Conservation (phyloP, 1,140 invertebrate species). For the Neodiprion pinetum region DNA sequence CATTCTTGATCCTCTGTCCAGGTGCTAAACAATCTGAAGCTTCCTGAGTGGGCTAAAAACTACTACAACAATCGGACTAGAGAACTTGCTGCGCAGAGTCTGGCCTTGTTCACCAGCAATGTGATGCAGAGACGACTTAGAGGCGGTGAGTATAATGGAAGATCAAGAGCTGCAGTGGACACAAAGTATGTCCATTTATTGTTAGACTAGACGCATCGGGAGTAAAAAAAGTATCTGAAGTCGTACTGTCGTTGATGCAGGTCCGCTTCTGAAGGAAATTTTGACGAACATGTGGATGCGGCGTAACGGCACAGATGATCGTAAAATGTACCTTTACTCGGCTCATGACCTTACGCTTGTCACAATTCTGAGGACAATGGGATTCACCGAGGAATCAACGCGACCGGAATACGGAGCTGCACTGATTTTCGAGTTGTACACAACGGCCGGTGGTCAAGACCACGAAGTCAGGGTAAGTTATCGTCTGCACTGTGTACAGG, state of each 20-base stretch:
- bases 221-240: conserved; percentile 2
- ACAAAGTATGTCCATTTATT: not conserved
- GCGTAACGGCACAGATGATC: conserved; percentile 44
- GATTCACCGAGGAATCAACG: conserved; percentile 66
- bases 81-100: conserved; percentile 70
- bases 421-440: conserved; percentile 71
- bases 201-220: conserved; percentile 17
- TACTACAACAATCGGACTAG: conserved; percentile 75
- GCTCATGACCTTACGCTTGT: conserved; percentile 80
- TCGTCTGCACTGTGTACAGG: not conserved
- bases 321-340: conserved; percentile 70
- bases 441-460: conserved; percentile 49
- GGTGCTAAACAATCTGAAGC: conserved; percentile 66
- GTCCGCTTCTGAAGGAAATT: conserved; percentile 52
- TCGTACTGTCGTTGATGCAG: conserved; percentile 25
- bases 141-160: conserved; percentile 62
- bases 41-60: conserved; percentile 76
- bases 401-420: conserved; percentile 76
- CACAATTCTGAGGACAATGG: conserved; percentile 71
- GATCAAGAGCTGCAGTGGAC: too few relatives aligned
- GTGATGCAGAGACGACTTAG: conserved; percentile 75
- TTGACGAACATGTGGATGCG: conserved; percentile 49
- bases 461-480: conserved; percentile 59
- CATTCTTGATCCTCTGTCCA: conserved; percentile 25
- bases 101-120: conserved; percentile 75